A percentile compares a stretch with the other conserved stretches of the same genome.
Evolutionary conservation across 2,113 vertebrate species (phyloP).

Genomic region (Ophiodon elongatus): DNA sequence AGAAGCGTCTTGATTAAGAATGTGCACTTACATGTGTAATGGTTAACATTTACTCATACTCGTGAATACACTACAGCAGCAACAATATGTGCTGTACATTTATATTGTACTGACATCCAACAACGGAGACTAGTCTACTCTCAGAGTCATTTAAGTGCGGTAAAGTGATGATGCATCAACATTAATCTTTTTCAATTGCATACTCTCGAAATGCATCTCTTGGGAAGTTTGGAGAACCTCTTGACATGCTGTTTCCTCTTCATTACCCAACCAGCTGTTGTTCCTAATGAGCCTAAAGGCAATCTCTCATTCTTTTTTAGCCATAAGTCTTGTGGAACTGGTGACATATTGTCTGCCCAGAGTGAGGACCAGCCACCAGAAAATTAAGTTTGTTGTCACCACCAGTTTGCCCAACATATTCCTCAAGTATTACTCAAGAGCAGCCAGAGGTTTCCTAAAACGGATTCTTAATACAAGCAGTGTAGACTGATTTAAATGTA

Average conservation of each 20-base stretch:
- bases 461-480: neutral
- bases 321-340: constrained; percentile 69
- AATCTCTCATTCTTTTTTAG: constrained; percentile 79
- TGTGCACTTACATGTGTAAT: neutral
- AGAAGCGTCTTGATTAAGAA: neutral
- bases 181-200: constrained; percentile 76
- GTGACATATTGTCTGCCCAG: constrained; percentile 68
- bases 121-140: constrained; percentile 36
- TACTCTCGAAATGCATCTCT: constrained; percentile 78
- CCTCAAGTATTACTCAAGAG: constrained; percentile 10
- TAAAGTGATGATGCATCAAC: constrained; percentile 81
- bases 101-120: constrained; percentile 26
- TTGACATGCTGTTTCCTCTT: constrained; percentile 86
- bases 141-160: constrained; percentile 67
- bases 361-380: constrained; percentile 44
- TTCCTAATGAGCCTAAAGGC: constrained; percentile 86
- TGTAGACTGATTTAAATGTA: constrained; percentile 33
- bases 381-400: constrained; percentile 47
- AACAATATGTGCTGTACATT: constrained; percentile 4
- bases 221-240: constrained; percentile 82
- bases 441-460: neutral
- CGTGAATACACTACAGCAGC: neutral
- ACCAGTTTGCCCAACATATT: constrained; percentile 32
- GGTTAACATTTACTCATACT: neutral
- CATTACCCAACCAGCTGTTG: constrained; percentile 89